Evolutionary conservation across 1,140 invertebrate species (phyloP).

Genomic region (Asbolus verrucosus): DNA sequence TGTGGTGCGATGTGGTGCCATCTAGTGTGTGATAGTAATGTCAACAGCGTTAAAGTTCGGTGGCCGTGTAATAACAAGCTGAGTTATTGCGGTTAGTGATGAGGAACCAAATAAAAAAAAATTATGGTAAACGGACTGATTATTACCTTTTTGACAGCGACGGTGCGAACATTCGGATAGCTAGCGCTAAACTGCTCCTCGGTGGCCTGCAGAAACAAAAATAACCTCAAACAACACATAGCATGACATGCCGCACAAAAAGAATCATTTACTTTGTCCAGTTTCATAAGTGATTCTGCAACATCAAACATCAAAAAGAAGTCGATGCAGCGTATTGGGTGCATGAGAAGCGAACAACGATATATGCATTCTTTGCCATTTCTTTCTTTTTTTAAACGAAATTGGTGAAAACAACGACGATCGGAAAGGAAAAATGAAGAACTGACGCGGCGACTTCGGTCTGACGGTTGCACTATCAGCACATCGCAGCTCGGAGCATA

Average conservation of each 20-base stretch:
- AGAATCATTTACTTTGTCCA: constrained; percentile 37
- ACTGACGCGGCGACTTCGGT: not conserved
- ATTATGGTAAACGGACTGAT: constrained; percentile 4
- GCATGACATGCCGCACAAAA: constrained; percentile 51
- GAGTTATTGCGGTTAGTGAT: not conserved
- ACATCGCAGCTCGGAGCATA: not conserved
- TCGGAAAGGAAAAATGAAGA: not conserved
- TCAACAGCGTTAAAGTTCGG: not conserved
- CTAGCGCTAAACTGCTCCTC: constrained; percentile 76
- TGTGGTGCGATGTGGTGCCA: constrained; percentile 9
- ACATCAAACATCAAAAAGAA: constrained; percentile 47
- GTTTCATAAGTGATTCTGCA: constrained; percentile 43
- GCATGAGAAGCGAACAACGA: constrained; percentile 32
- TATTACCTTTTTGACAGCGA: constrained; percentile 83
- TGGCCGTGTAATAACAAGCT: not conserved
- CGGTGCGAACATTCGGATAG: constrained; percentile 81
- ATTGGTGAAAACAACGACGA: not conserved
- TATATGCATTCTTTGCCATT: not conserved
- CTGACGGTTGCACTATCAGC: not conserved
- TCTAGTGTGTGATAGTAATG: constrained; percentile 1
- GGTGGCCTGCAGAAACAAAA: constrained; percentile 69
- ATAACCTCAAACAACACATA: constrained; percentile 57
- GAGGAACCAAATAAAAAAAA: not conserved
- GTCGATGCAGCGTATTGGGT: constrained; percentile 33
- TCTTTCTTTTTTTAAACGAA: not conserved